Conservation (phyloP, 2,888 invertebrate genomes). For the Eupithecia pulchellata region DNA sequence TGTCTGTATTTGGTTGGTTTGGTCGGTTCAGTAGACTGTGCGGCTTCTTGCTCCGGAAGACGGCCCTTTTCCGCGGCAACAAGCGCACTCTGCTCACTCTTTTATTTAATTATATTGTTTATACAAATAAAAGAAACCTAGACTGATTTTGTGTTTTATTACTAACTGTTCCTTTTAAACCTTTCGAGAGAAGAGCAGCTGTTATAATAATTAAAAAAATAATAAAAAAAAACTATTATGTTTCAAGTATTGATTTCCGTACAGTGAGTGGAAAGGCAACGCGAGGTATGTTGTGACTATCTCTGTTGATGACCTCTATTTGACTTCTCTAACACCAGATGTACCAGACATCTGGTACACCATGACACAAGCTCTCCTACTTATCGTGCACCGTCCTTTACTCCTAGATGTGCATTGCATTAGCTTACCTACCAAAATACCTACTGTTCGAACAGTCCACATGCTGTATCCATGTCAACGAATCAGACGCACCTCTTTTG, state of each 20-base stretch:
- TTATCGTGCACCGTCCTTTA: too few species aligned
- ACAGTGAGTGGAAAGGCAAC: slow-evolving; percentile 21
- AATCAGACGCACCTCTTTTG: background rate
- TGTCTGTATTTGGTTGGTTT: slow-evolving; percentile 44
- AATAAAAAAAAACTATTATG: too few species aligned
- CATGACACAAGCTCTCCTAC: background rate
- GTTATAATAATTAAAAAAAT: too few species aligned
- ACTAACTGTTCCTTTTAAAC: background rate
- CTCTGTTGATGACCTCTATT: slow-evolving; percentile 16
- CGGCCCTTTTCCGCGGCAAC: slow-evolving; percentile 83
- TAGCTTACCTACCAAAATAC: too few species aligned
- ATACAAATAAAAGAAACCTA: slow-evolving; percentile 82
- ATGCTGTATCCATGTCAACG: background rate
- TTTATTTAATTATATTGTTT: slow-evolving; percentile 80
- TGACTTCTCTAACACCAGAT: background rate
- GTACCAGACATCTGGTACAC: background rate
- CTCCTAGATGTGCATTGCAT: background rate
- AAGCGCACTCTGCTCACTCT: slow-evolving; percentile 80
- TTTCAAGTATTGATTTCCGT: slow-evolving; percentile 11
- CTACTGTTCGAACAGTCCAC: too few species aligned
- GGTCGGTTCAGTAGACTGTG: slow-evolving; percentile 51
- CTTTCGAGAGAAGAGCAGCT: background rate
- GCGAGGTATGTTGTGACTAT: slow-evolving; percentile 22
- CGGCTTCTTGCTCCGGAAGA: slow-evolving; percentile 84
- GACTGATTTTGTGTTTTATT: slow-evolving; percentile 72